Evolutionary conservation across 2,888 invertebrate species (phyloP), one percentile per base, ranked within the genome.

Genomic region (Synergus laeviventris): DNA sequence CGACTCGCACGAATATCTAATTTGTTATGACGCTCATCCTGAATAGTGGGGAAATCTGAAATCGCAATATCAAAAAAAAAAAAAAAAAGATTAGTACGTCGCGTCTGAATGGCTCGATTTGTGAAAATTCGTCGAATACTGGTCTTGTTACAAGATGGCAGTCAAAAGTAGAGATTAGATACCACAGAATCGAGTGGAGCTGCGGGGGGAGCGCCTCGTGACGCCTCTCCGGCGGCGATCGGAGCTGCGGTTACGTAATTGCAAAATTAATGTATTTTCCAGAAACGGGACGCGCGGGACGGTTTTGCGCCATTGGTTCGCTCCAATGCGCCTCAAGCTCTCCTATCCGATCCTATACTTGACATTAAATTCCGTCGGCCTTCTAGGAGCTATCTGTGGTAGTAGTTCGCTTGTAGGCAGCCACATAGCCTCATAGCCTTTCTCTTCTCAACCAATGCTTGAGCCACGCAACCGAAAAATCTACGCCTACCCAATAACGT

Each of bases 361-460:
- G 89, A 89, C 89, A 89, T 90, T 90, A 90, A 88, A 89, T 89
- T 88, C 85, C 84, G 82, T 83, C 86, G 89, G 89, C 89, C 89
- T 89, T 89, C 88, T 85, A 87, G 83, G 78, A 64, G 76, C 76
- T 75, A 79, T 76, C 49, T 77, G 78, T 77, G 54, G 75, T 76
- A 77, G 66, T 73, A 62, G 76, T 76, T 81, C 74, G 78, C 76
- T 56, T 76, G 74, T 77, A 79, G 74, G 76, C 80, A 78, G 78
- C 74, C 79, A 79, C 79, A 24, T 59, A 16, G 31, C 31, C 31
- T 31, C 31, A 77, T 78, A 81, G 86, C 89, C 89, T 89, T 89
- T 90, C 89, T 89, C 89, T 88, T 87, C 83, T 83, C 84, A 88
- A 83, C 89, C 87, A 87, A 88, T 87, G 85, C 85, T 84, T 84